These are phyloP conservation scores for Penaeus chinensis DNA, from an alignment of 1,140 invertebrate genomes.

Conservation along the genomic window DNA sequence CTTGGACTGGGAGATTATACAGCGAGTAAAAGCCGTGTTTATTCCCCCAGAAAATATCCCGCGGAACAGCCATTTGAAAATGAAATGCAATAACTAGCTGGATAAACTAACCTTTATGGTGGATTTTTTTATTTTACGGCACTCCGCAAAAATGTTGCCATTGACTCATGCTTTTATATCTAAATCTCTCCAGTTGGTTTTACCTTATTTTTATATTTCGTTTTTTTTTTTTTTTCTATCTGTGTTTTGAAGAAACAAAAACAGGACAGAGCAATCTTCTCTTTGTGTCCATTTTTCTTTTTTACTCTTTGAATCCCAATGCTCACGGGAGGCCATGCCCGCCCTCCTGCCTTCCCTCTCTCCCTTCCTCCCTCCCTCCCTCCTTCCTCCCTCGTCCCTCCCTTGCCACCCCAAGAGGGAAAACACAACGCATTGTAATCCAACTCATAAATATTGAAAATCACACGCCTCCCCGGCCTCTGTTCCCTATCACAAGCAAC, in stretches of 20 bases:
- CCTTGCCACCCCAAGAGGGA: slow-evolving; percentile 26
- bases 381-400: background rate
- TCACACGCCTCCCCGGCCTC: slow-evolving; percentile 7
- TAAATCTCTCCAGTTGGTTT: no score
- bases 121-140: no score
- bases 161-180: no score
- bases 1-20: slow-evolving; percentile 3
- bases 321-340: background rate
- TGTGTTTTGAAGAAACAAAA: no score
- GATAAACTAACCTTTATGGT: no score
- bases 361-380: background rate
- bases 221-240: no score
- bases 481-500: slow-evolving; percentile 44
- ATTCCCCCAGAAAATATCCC: slow-evolving; percentile 10
- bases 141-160: no score
- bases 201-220: no score
- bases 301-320: background rate
- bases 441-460: slow-evolving; percentile 40
- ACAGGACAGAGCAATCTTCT: background rate
- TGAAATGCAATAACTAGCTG: no score
- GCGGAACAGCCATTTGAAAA: no score
- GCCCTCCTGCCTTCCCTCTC: background rate
- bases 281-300: background rate
- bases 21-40: slow-evolving; percentile 3
- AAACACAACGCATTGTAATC: slow-evolving; percentile 54